A percentile compares a stretch with the other conserved stretches of the same genome.
Evolutionary conservation across 2,888 invertebrate species (phyloP).

Genomic region (Tenthredo mesomela): DNA sequence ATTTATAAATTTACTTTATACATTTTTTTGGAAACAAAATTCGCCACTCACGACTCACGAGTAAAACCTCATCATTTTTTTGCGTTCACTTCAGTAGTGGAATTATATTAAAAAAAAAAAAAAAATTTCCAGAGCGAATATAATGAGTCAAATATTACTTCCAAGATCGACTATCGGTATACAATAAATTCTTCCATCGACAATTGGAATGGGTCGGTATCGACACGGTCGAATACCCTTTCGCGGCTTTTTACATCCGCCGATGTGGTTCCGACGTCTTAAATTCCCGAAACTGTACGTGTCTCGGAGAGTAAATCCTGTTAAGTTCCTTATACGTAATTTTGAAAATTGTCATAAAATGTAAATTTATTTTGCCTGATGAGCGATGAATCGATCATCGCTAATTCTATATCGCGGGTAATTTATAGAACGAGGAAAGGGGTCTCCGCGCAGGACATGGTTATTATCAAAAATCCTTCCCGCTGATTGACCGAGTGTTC

Average conservation of each 20-base stretch:
- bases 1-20: background rate
- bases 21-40: background rate
- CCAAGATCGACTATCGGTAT: too few species aligned
- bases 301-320: background rate
- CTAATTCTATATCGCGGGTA: background rate
- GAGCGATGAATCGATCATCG: background rate
- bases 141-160: too few species aligned
- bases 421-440: background rate
- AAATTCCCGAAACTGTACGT: background rate
- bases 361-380: background rate
- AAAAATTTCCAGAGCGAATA: too few species aligned
- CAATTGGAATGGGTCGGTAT: background rate
- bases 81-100: too few species aligned
- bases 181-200: background rate
- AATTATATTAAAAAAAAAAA: too few species aligned
- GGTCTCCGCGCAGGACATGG: constrained; percentile 54
- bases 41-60: too few species aligned
- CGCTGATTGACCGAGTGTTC: constrained; percentile 69
- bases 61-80: too few species aligned
- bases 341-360: background rate
- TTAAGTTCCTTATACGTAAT: background rate
- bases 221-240: background rate
- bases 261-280: background rate
- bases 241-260: background rate
- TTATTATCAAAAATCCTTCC: constrained; percentile 65